Base-by-base conservation (phyloP, 2,113 vertebrate genomes). In the Bostrychus sinensis region DNA sequence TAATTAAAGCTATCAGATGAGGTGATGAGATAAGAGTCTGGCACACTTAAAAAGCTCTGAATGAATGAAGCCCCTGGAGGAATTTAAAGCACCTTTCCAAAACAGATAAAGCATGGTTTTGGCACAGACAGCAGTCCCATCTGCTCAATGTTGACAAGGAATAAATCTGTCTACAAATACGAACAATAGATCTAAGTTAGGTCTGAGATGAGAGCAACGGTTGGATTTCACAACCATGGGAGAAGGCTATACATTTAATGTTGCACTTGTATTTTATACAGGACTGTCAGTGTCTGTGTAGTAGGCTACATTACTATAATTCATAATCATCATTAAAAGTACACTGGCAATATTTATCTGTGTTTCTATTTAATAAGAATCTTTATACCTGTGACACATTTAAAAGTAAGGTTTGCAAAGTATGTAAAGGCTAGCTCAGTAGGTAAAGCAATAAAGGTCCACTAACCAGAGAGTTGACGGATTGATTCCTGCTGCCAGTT, bases 81-180 rank as follows among this genome's bases (percentile, higher is more conserved):
- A 70, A 68, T 30, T 3, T 23, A 23, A 8, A 10, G 30, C 1
- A 2, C 11, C 23, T 60, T 48, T 67, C 59, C 65, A 75, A 38
- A 72, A 72, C 17, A 57, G 50, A 73, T 73, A 43, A 50, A 73
- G 66, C 28, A 67, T 56, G 1, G 41, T 45, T 39, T 72, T 78
- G 72, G 72, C 68, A 39, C 14, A 7, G 54, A 54, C 22, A 11
- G 6, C 17, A 61, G 42, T 4, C 3, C 34, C 56, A 78, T 73
- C 66, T 80, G 75, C 19, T 71, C 39, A 25, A 63, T 72, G 61
- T 74, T 51, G 68, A 77, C 62, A 70, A 48, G 32, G 46, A 37
- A 74, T 70, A 48, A 63, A 73, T 74, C 60, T 65, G 68, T 60
- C 78, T 80, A 60, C 64, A 78, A 62, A 65, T 38, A 61, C 64